Evolutionary conservation across 1,140 invertebrate species (phyloP).

Genomic region (Tetraneura akinire): DNA sequence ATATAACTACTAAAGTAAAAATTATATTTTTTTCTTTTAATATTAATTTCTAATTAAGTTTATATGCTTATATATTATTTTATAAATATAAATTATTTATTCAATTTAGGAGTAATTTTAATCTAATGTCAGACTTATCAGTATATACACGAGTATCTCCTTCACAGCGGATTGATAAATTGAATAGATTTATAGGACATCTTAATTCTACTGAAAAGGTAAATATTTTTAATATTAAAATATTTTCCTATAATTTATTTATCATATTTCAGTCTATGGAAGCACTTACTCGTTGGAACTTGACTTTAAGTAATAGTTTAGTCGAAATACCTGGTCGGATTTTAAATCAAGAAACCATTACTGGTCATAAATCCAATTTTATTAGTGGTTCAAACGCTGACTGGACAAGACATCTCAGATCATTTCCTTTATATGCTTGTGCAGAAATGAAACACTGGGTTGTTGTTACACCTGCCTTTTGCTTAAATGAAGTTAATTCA

Average conservation of each 20-base stretch:
- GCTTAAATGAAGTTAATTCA: neutral
- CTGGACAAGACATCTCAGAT: slow-evolving; percentile 62
- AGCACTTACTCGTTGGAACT: slow-evolving; percentile 69
- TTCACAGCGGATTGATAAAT: slow-evolving; percentile 61
- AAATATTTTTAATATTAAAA: slow-evolving; percentile 52
- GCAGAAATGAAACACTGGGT: slow-evolving; percentile 11
- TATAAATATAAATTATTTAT: no score
- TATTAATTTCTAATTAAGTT: no score
- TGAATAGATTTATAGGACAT: slow-evolving; percentile 59
- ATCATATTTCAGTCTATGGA: slow-evolving; percentile 56
- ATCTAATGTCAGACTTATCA: slow-evolving; percentile 67
- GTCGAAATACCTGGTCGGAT: slow-evolving; percentile 67
- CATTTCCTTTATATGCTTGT: neutral
- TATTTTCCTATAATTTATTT: neutral
- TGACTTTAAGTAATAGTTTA: slow-evolving; percentile 67
- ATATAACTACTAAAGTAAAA: no score
- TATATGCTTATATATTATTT: no score
- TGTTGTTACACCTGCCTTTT: neutral
- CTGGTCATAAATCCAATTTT: slow-evolving; percentile 67
- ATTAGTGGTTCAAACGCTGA: slow-evolving; percentile 67
- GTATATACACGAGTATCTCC: slow-evolving; percentile 69
- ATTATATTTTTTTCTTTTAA: no score
- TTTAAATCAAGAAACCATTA: no score
- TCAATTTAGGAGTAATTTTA: slow-evolving; percentile 56
- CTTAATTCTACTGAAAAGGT: slow-evolving; percentile 58